Percentiles rank a stretch among this genome's conserved stretches.
Conservation (phyloP, 2,888 invertebrate species). For the Cheilosia impressa region DNA sequence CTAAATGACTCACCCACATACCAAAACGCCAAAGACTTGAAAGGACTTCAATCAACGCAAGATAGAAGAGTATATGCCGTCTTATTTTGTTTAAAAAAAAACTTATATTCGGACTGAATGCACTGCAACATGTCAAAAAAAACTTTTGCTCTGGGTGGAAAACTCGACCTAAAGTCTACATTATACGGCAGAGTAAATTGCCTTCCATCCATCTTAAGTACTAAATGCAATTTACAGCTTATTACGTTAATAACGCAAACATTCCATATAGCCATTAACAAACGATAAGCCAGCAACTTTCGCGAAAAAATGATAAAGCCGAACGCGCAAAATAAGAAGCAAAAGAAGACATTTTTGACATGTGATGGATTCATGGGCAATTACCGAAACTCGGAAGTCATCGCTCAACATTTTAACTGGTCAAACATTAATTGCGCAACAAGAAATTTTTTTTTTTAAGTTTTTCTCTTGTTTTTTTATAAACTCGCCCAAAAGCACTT, state of each 20-base stretch:
- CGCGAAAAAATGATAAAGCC: slow-evolving; percentile 1
- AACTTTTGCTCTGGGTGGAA: background rate
- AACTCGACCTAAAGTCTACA: background rate
- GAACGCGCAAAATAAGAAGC: background rate
- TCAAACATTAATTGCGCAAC: slow-evolving; percentile 60
- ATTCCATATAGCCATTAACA: slow-evolving; percentile 30
- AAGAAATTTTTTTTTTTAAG: slow-evolving; percentile 1
- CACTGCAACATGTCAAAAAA: background rate
- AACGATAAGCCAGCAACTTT: slow-evolving; percentile 17
- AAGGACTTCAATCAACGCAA: background rate
- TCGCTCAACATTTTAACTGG: slow-evolving; percentile 47
- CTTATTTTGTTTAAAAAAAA: too few relatives aligned
- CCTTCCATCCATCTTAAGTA: slow-evolving; percentile 12
- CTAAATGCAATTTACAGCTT: slow-evolving; percentile 8
- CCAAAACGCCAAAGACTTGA: too few relatives aligned
- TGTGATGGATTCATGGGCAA: slow-evolving; percentile 50
- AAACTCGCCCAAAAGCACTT: slow-evolving; percentile 52
- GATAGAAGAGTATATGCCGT: too few relatives aligned
- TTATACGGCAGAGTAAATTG: background rate
- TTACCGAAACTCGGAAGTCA: slow-evolving; percentile 58
- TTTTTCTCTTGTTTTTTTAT: slow-evolving; percentile 11
- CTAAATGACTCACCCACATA: too few relatives aligned
- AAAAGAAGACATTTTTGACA: slow-evolving; percentile 30
- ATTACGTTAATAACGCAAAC: background rate
- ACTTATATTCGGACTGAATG: background rate